Evolutionary conservation across 1,140 invertebrate genomes (phyloP).

Genomic region (Reticulitermes speratus): DNA sequence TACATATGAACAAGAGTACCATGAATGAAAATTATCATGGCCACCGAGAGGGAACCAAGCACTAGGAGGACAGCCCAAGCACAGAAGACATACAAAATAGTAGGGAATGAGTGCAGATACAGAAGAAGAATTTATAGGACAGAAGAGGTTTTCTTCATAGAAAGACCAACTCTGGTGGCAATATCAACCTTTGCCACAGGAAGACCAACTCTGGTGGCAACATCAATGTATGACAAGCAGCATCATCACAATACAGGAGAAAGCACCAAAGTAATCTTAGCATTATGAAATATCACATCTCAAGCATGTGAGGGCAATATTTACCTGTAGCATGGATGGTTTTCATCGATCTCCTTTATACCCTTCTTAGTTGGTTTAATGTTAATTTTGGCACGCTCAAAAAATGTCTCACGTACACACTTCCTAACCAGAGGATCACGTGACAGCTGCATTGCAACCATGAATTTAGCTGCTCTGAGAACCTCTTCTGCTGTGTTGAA

Average conservation of each 20-base stretch:
- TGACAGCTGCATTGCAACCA: slow-evolving; percentile 92
- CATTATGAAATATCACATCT: background rate
- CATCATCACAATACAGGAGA: background rate
- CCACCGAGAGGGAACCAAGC: too few species aligned
- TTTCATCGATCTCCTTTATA: slow-evolving; percentile 91
- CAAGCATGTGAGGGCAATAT: slow-evolving; percentile 25
- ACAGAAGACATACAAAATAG: background rate
- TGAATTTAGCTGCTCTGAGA: slow-evolving; percentile 84
- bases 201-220: too few species aligned
- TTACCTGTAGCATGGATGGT: slow-evolving; percentile 76
- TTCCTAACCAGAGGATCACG: slow-evolving; percentile 87
- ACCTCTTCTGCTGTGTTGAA: slow-evolving; percentile 72
- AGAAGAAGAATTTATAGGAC: background rate
- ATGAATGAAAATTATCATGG: too few species aligned
- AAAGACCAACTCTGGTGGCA: background rate
- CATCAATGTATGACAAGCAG: background rate
- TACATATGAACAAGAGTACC: too few species aligned
- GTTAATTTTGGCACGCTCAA: slow-evolving; percentile 82
- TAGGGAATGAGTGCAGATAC: background rate
- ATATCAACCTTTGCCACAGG: background rate
- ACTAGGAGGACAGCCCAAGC: background rate
- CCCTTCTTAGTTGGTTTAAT: slow-evolving; percentile 88
- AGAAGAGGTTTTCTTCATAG: background rate
- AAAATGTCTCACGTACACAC: slow-evolving; percentile 85
- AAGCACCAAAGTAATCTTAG: background rate